A percentile compares a stretch with the other conserved stretches of the same genome.
Evolutionary conservation across 2,797 vertebrate species (phyloP).

Genomic region (Ibycter americanus): DNA sequence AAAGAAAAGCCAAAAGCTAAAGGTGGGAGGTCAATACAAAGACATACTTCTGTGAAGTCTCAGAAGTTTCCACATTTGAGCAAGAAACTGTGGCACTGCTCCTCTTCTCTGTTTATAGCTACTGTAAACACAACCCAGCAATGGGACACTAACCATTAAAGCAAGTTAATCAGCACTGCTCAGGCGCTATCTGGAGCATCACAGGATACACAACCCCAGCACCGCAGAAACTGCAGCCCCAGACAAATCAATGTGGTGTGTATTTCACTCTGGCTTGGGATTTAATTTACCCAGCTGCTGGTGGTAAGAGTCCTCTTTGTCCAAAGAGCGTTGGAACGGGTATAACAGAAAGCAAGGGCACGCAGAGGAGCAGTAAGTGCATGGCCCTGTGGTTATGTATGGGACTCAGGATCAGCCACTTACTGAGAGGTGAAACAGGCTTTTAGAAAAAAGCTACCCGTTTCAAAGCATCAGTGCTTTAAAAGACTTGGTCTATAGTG

Average conservation of each 20-base stretch:
- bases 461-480: not conserved
- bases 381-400: fast-evolving
- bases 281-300: not conserved
- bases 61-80: not conserved
- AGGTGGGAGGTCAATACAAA: not conserved
- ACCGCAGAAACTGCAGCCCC: not conserved
- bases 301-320: not conserved
- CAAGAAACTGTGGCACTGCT: not conserved
- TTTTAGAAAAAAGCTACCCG: not conserved
- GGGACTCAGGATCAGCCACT: not conserved
- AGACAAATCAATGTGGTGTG: not conserved
- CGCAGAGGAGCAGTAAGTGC: not conserved
- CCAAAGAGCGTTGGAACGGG: fast-evolving
- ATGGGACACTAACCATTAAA: not conserved
- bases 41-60: not conserved
- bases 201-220: not conserved
- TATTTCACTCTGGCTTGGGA: not conserved
- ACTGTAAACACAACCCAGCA: not conserved
- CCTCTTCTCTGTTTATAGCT: not conserved
- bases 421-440: not conserved
- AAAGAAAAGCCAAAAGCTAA: not conserved
- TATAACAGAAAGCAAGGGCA: not conserved
- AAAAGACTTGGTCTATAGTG: not conserved
- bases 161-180: not conserved
- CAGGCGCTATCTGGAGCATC: not conserved